Base-by-base conservation (phyloP, 2,888 invertebrate species). In the Dolomedes plantarius region DNA sequence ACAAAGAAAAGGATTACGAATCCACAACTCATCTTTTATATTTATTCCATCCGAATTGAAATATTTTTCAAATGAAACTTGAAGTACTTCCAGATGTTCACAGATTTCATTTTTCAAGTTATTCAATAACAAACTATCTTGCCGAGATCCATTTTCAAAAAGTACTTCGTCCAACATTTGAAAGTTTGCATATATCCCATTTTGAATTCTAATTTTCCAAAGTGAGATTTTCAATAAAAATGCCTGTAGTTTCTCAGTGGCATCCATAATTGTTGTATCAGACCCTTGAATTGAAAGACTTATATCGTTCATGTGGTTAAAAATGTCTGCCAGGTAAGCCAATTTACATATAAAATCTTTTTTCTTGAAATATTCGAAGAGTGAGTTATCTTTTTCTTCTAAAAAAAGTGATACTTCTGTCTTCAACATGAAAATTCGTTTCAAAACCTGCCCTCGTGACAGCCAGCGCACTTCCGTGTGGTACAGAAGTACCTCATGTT, bases 1-100 rank as follows among this genome's bases (percentile, higher is more conserved):
- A 68, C 77, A 77, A 77, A 68, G 77, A 68, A 77, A 77, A 77
- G 68, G 77, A 68, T 77, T 77, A 77, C 77, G 77, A 77, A 77
- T 68, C 77, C 77, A 77, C 77, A 77, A 77, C 77, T 77, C 77
- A 68, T 77, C 77, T 77, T 77, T 68, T 77, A 68, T 77, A 77
- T 68, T 77, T 77, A 77, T 77, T 77, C 32, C 77, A 77, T 77
- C 77, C 65, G 65, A 75, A 75, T 75, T 75, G 75, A 75, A 75
- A 64, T 74, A 74, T 74, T 36, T 36, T 36, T 36, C 36, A 46
- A 46, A 16, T 46, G 46, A 46, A 46, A 46, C n/a, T 16, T 46
- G 13, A 46, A 46, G 46, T 46, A 46, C 46, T 46, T 46, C 46
- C 46, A 46, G 46, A 46, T 46, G 46, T 46, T 46, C 46, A 46